A percentile compares a stretch with the other conserved stretches of the same genome.
phyloP scores from a whole-genome alignment of 2,797 vertebrate species.

The Apogon talboti region DNA sequence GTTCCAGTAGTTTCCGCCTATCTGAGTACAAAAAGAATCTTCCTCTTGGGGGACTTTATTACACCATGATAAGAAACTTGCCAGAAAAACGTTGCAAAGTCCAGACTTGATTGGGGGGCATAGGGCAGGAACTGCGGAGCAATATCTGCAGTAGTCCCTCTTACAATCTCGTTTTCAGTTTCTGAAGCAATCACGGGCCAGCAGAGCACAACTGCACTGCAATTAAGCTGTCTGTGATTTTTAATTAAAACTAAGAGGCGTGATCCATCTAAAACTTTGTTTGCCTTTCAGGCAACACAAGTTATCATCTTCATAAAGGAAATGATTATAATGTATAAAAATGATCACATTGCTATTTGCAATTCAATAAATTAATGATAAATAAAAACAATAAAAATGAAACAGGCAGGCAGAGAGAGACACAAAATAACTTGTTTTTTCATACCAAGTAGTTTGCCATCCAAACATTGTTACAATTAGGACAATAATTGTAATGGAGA shows the following conservation, averaged over 20 bases:
- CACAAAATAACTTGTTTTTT: conserved; percentile 49
- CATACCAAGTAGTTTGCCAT: conserved; percentile 57
- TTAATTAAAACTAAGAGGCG: conserved; percentile 85
- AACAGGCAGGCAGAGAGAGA: conserved; percentile 14
- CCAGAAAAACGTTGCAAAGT: conserved; percentile 49
- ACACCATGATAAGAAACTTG: conserved; percentile 47
- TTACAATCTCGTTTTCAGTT: conserved; percentile 69
- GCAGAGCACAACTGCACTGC: conserved; percentile 79
- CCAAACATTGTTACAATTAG: conserved; percentile 81
- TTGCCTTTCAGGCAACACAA: conserved; percentile 82
- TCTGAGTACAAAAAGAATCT: conserved; percentile 55
- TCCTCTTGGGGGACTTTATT: conserved; percentile 41
- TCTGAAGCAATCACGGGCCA: conserved; percentile 79
- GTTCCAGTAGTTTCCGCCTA: conserved; percentile 42
- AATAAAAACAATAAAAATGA: too few relatives aligned
- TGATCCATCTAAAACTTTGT: conserved; percentile 82
- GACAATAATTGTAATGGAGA: conserved; percentile 76
- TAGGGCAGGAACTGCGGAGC: conserved; percentile 56
- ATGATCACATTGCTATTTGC: conserved; percentile 71
- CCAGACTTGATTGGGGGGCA: conserved; percentile 47
- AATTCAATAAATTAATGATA: conserved; percentile 47
- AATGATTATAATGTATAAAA: conserved; percentile 73
- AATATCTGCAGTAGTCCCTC: conserved; percentile 63
- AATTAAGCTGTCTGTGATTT: conserved; percentile 84
- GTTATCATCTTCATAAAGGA: conserved; percentile 79